phyloP scores from a whole-genome alignment of 2,888 invertebrate species.

The Galerucella nymphaeae region DNA sequence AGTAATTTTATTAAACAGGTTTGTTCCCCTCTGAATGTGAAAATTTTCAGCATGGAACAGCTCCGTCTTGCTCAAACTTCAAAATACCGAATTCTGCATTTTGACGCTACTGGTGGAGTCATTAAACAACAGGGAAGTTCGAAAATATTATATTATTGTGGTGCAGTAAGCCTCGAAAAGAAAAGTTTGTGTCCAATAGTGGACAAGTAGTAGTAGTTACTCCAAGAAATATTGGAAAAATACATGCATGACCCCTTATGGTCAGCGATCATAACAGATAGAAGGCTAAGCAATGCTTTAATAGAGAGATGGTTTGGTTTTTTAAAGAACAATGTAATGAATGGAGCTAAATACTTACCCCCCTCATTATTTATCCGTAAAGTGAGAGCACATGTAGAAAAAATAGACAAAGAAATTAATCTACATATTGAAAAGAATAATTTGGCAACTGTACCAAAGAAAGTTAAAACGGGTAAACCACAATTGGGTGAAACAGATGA shows the following conservation, averaged over 20 bases:
- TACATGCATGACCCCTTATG: too few species aligned
- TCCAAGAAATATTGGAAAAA: too few species aligned
- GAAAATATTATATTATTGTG: conserved; percentile 17
- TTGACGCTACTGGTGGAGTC: neutral
- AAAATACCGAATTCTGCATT: conserved; percentile 5
- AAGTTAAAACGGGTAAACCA: neutral
- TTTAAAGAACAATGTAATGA: conserved; percentile 8
- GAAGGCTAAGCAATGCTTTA: conserved; percentile 14
- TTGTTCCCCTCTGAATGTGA: conserved; percentile 25
- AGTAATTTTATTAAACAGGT: conserved; percentile 21
- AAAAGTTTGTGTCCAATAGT: conserved; percentile 21
- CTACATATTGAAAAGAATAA: conserved; percentile 18
- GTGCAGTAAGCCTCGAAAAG: conserved; percentile 14
- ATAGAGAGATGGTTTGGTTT: conserved; percentile 28
- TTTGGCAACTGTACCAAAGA: too few species aligned
- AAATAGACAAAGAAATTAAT: conserved; percentile 9
- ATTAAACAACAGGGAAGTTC: conserved; percentile 18
- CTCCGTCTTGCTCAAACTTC: conserved; percentile 12
- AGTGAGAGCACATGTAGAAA: conserved; percentile 16
- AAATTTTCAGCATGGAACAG: conserved; percentile 25
- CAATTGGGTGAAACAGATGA: neutral
- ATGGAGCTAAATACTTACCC: conserved; percentile 15
- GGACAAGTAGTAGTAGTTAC: conserved; percentile 13
- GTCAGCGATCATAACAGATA: too few species aligned
- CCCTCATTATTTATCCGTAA: conserved; percentile 17